phyloP scores from a whole-genome alignment of 2,797 vertebrate species.

The Dromococcyx pavoninus region DNA sequence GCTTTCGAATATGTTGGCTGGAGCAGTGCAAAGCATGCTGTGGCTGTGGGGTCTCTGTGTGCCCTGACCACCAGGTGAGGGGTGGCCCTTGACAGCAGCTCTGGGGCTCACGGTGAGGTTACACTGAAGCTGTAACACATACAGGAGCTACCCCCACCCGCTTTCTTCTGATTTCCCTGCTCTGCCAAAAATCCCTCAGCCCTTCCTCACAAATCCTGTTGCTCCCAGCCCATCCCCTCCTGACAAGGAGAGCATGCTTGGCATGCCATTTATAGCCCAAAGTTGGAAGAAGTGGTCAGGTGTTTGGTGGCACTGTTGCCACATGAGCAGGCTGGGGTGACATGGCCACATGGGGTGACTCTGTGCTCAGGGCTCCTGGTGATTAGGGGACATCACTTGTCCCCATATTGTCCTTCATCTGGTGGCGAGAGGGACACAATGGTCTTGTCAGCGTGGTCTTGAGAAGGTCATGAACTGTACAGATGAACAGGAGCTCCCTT shows the following conservation, averaged over 20 bases:
- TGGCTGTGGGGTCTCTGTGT: slow-evolving; percentile 87
- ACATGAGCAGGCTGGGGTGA: background rate
- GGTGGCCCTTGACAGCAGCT: fast-evolving
- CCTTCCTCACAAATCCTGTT: background rate
- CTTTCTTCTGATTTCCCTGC: background rate
- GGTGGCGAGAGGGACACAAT: background rate
- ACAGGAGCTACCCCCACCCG: background rate
- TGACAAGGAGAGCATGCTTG: background rate
- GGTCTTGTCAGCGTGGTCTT: background rate
- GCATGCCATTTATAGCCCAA: background rate
- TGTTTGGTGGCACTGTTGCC: fast-evolving
- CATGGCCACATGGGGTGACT: background rate
- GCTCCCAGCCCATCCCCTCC: background rate
- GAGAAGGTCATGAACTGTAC: background rate
- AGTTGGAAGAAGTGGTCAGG: background rate
- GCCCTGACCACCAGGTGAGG: slow-evolving; percentile 86
- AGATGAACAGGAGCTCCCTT: background rate
- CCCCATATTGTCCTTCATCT: background rate
- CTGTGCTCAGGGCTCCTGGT: background rate
- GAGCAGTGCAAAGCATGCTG: slow-evolving; percentile 80
- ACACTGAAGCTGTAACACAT: background rate
- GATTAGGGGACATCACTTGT: background rate
- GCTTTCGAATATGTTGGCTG: slow-evolving; percentile 85
- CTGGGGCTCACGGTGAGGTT: background rate
- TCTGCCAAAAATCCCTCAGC: background rate